Conservation (phyloP, 1,140 invertebrate species). For the Proales similis region DNA sequence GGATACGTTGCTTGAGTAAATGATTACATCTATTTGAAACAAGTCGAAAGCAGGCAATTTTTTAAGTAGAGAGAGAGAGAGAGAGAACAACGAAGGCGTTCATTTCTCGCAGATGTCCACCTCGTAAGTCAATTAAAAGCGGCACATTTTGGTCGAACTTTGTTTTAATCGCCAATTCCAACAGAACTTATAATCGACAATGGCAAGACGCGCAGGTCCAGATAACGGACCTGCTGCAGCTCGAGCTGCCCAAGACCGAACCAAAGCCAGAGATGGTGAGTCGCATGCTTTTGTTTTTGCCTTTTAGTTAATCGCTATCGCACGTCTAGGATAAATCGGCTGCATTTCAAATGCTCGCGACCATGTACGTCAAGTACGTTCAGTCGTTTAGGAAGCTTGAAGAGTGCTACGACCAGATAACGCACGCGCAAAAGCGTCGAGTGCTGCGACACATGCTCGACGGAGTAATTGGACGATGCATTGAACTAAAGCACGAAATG, state of each 20-base stretch:
- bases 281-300: slow-evolving; percentile 1
- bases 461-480: slow-evolving; percentile 65
- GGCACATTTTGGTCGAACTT: no score
- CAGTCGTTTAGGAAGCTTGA: slow-evolving; percentile 67
- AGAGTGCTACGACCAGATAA: slow-evolving; percentile 75
- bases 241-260: slow-evolving; percentile 49
- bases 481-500: slow-evolving; percentile 66
- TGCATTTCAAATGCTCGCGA: slow-evolving; percentile 52
- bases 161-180: no score
- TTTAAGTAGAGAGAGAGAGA: no score
- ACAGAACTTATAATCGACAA: slow-evolving; percentile 49
- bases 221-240: slow-evolving; percentile 48
- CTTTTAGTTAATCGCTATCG: neutral
- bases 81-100: no score
- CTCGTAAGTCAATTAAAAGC: no score
- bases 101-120: no score
- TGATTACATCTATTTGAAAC: no score
- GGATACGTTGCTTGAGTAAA: no score
- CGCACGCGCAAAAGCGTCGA: slow-evolving; percentile 81
- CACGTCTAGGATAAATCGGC: slow-evolving; percentile 48
- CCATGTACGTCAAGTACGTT: slow-evolving; percentile 69
- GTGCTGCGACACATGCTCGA: slow-evolving; percentile 71
- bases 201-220: slow-evolving; percentile 52
- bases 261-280: slow-evolving; percentile 52
- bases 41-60: no score